These are phyloP conservation scores for Trinorchestia longiramus DNA, from an alignment of 1,140 invertebrate species.

Conservation along the genomic window DNA sequence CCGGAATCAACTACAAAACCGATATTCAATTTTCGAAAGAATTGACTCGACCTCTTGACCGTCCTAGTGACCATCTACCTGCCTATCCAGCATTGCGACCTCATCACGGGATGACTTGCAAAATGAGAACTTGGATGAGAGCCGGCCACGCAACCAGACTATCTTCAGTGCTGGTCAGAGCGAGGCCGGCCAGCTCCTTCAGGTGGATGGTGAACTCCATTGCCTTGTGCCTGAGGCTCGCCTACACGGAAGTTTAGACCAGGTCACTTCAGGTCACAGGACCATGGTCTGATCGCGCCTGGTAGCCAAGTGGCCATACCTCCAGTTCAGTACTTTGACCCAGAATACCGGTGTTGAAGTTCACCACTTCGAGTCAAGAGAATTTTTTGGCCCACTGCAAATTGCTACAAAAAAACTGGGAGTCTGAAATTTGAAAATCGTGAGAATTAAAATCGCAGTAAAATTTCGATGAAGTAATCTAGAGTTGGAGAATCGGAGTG, in stretches of 20 bases:
- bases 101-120: background rate
- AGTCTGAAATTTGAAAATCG: background rate
- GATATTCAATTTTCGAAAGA: background rate
- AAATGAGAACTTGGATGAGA: background rate
- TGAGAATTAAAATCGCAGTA: background rate
- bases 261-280: conserved; percentile 32
- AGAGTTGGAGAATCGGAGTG: background rate
- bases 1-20: background rate
- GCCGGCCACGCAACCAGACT: background rate
- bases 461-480: background rate
- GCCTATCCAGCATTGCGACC: background rate
- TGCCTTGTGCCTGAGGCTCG: background rate
- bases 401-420: background rate
- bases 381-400: background rate
- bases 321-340: background rate
- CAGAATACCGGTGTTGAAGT: background rate
- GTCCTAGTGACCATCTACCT: background rate
- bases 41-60: background rate
- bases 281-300: background rate
- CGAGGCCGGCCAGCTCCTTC: background rate
- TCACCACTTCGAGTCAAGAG: background rate
- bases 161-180: background rate
- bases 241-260: conserved; percentile 4
- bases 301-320: background rate
- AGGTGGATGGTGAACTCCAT: background rate